Base-by-base conservation (phyloP, 2,888 invertebrate genomes). In the Polymixis flavicincta region DNA sequence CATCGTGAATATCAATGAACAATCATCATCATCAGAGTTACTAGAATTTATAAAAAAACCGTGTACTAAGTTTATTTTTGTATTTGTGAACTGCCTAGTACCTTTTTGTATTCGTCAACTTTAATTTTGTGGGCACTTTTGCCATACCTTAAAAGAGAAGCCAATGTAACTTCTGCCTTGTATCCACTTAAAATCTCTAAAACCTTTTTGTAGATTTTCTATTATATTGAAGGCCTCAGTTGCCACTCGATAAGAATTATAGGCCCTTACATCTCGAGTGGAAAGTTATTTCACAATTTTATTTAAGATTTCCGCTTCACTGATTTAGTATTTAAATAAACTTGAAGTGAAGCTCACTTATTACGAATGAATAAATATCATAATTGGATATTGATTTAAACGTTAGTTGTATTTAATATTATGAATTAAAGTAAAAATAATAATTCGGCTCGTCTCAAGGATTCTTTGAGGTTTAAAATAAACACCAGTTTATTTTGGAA, bases 141-240 rank as follows among this genome's bases (percentile, higher is more conserved):
- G 11, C 9, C 9, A 19, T 32, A 60, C 14, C 13, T 60, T 17
- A n/a, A 1, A 71, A 50, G 45, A 72, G 22, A 19, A 1, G 2
- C 1, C 7, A 28, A 67, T 13, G 25, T 57, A 17, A 78, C 65
- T 71, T 77, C n/a, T 54, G 3, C 50, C 28, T 65, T 48, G 28
- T 77, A 48, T 70, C 71, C 19, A 64, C 14, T 48, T 37, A 14
- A 14, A 54, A 37, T 54, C n/a, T n/a, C 8, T 19, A 65, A 77
- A 78, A 71, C 13, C 45, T 65, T 77, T 77, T 54, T 6, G 22
- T n/a, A 78, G 32, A 45, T 55, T 13, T 42, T 55, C n/a, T 55
- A 45, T 57, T 50, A 28, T 28, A 57, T 50, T 45, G 32, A 42
- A 77, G 17, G 54, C 32, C 22, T 54, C 28, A 28, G 37, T 32